Evolutionary conservation across 1,140 invertebrate genomes (phyloP), one percentile per base, ranked within the genome.

Genomic region (Heliothis virescens): DNA sequence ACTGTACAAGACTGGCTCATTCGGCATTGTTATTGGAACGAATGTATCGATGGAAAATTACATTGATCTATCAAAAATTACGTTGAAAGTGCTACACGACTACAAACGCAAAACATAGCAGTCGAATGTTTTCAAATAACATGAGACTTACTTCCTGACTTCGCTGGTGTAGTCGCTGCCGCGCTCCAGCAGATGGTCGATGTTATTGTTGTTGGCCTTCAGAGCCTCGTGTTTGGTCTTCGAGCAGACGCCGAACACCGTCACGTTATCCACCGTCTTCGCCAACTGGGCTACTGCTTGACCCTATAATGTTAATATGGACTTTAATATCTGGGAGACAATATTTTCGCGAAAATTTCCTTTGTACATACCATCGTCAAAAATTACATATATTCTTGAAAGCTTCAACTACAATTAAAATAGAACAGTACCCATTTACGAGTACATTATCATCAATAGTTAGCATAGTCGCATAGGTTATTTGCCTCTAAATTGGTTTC

Each of bases 241-340:
- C 26, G 98, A 98, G 87, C 98, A 98, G 0, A 98, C 97, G 12
- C 98, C 98, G 92, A 98, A 98, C 34, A 98, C 96, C 7, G 96
- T 98, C 11, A 98, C 97, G 86, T 98, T 96, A 11, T 96, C 95
- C n/a, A 98, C 96, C 0, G 97, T 98, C 94, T 97, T 97, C 50
- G 96, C 96, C 57, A 98, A 94, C 91, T 98, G 98, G 26, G 96
- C 96, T 10, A 98, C 95, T 2, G 98, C 98, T 95, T 97, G 97
- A 71, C 98, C 98, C 97, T 98, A 87, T 10, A 48, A 76, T 16
- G 3, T 11, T 9, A 73, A 63, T 2, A 34, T 11, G n/a, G 12
- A 26, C 55, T 9, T 81, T 41, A 74, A 67, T 41, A 41, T 41
- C 34, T 41, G 34, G 34, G 9, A 41, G 34, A 26, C n/a, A n/a